These are phyloP conservation scores for Xenops minutus DNA, from an alignment of 2,797 vertebrate species.

Conservation along the genomic window DNA sequence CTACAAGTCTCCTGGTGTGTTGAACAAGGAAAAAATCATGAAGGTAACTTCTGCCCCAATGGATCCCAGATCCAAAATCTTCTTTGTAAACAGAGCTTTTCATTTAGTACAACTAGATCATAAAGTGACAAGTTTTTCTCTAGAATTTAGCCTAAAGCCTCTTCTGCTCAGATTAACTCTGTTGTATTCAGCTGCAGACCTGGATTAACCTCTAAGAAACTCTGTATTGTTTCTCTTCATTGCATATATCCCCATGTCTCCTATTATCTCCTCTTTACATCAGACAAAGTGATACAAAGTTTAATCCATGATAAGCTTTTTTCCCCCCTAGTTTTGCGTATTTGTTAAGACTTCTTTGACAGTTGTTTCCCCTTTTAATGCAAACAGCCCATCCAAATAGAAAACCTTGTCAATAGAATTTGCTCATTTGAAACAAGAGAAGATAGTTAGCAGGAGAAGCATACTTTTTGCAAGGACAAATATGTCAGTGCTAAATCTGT, in stretches of 20 bases:
- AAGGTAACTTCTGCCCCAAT: slow-evolving; percentile 71
- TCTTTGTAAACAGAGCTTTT: slow-evolving; percentile 76
- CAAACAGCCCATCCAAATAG: slow-evolving; percentile 72
- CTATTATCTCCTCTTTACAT: slow-evolving; percentile 74
- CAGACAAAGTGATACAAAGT: slow-evolving; percentile 64
- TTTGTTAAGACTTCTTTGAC: slow-evolving; percentile 63
- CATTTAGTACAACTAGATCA: slow-evolving; percentile 72
- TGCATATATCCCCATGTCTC: slow-evolving; percentile 75
- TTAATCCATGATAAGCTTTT: slow-evolving; percentile 70
- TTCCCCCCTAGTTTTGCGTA: slow-evolving; percentile 42
- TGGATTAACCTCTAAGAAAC: slow-evolving; percentile 75
- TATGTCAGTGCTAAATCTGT: background rate
- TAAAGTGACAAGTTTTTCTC: slow-evolving; percentile 76
- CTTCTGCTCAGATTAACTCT: slow-evolving; percentile 73
- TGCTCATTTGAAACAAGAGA: slow-evolving; percentile 31
- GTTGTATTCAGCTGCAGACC: slow-evolving; percentile 66
- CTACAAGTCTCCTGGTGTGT: slow-evolving; percentile 58
- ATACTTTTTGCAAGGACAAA: background rate
- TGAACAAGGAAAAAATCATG: slow-evolving; percentile 68
- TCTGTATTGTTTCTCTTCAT: slow-evolving; percentile 75
- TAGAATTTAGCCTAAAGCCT: slow-evolving; percentile 69
- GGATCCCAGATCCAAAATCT: slow-evolving; percentile 72
- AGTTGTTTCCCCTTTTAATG: slow-evolving; percentile 67
- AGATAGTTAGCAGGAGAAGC: background rate
- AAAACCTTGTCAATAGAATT: slow-evolving; percentile 66